Base-by-base conservation (phyloP, 1,140 invertebrate genomes). In the Meloidogyne hapla region DNA sequence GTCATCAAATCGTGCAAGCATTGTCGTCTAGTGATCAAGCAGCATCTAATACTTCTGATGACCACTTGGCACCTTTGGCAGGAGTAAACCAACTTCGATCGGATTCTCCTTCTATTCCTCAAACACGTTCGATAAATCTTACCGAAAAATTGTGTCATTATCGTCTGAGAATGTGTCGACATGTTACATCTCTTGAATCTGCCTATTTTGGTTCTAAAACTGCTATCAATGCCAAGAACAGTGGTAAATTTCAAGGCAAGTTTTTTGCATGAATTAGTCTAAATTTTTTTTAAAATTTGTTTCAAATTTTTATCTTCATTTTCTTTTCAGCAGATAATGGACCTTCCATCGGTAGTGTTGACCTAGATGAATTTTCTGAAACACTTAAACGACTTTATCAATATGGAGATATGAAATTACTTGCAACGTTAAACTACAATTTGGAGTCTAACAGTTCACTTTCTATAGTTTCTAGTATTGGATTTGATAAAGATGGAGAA, bases 401-500 rank as follows among this genome's bases (percentile, higher is more conserved):
- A 21, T 96, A 93, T 87, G 92, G 91, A 82, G 91, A 91, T 1
- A 89, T 96, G 67, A 89, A 92, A 38, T 91, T 93, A 15, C 88
- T 96, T 12, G 93, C 94, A 1, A 94, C 94, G 1, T 88, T 97
- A 2, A 94, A 93, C 80, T 97, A 96, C 87, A 93, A 93, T 62
- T 92, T 91, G 81, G 94, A 96, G 88, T 91, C 93, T 21, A 92
- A 92, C 82, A 94, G 93, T 83, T 92, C 92, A 85, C 93, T 94
- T 1, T 95, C 93, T 26, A 97, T 97, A 83, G 94, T 96, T 0
- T 96, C 94, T 25, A 83, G 81, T 18, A 96, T 98, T 81, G 95
- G 97, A 88, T 98, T 98, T 89, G 94, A 98, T 85, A 94, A 95
- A 88, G 94, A 97, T 87, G 93, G 93, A 87, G 94, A 97, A 89